These are phyloP conservation scores for Phania funesta DNA, from an alignment of 2,888 invertebrate species.

Conservation along the genomic window DNA sequence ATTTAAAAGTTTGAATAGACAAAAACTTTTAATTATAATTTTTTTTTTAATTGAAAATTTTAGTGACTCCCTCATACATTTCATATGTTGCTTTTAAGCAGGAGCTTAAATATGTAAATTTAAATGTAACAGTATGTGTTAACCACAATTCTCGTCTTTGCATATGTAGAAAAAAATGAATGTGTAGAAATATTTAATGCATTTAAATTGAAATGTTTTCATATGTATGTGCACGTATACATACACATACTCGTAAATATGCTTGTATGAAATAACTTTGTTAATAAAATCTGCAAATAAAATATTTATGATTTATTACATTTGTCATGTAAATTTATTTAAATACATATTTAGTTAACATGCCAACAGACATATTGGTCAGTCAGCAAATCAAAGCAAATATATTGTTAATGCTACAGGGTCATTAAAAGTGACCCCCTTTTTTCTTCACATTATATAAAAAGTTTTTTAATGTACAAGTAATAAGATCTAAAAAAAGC, in stretches of 20 bases:
- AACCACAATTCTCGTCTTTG: constrained; percentile 6
- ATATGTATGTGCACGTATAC: not conserved
- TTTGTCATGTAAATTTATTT: constrained; percentile 61
- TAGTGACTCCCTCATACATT: not conserved
- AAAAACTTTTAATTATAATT: no score
- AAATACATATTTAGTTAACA: constrained; percentile 50
- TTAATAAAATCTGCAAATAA: constrained; percentile 29
- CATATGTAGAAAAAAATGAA: no score
- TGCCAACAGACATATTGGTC: constrained; percentile 48
- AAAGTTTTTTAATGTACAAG: no score
- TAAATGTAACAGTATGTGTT: constrained; percentile 1
- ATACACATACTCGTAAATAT: not conserved
- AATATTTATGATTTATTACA: constrained; percentile 63
- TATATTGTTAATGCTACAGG: constrained; percentile 3
- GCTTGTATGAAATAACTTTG: constrained; percentile 31
- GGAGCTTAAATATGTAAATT: constrained; percentile 3
- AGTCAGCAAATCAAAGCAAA: constrained; percentile 28
- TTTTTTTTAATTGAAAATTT: not conserved
- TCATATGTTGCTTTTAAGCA: not conserved
- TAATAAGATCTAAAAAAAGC: no score
- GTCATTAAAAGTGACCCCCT: not conserved
- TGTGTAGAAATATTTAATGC: constrained; percentile 23
- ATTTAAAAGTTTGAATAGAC: no score
- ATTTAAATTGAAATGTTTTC: constrained; percentile 45
- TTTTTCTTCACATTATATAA: no score